These are phyloP conservation scores for Gari tellinella DNA, from an alignment of 2,888 invertebrate species.

Conservation along the genomic window DNA sequence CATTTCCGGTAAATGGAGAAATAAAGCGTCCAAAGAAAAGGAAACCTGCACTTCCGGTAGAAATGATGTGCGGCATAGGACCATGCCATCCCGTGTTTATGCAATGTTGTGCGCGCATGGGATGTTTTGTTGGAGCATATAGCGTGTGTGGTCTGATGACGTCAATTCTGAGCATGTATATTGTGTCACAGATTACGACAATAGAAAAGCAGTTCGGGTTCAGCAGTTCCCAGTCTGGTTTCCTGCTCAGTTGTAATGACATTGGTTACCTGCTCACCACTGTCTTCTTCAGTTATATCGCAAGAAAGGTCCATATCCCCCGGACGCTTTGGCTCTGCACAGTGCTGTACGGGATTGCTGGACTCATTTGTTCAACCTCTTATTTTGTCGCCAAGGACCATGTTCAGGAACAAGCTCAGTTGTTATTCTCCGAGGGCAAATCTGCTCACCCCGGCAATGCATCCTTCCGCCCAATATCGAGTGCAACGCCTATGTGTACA, in stretches of 20 bases:
- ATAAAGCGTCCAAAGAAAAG: no score
- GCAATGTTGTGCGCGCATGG: conserved; percentile 56
- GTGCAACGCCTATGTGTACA: not conserved
- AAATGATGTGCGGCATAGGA: conserved; percentile 62
- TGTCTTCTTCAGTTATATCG: conserved; percentile 61
- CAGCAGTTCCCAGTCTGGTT: conserved; percentile 71
- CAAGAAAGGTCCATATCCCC: conserved; percentile 63
- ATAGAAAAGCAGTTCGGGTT: conserved; percentile 75
- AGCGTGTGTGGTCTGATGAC: conserved; percentile 60
- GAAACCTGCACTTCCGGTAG: conserved; percentile 24
- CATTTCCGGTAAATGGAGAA: no score
- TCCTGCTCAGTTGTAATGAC: conserved; percentile 75
- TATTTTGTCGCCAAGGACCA: conserved; percentile 55
- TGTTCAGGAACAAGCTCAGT: conserved; percentile 27
- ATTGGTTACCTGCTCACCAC: conserved; percentile 71
- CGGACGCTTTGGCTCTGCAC: conserved; percentile 48
- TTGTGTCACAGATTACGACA: conserved; percentile 70
- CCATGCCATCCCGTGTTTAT: conserved; percentile 44
- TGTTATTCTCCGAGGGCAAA: conserved; percentile 12
- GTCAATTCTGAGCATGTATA: conserved; percentile 60
- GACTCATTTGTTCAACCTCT: conserved; percentile 58
- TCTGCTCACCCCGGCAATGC: not conserved
- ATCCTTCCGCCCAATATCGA: not conserved
- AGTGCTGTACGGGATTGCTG: conserved; percentile 58
- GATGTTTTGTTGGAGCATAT: conserved; percentile 53